A percentile compares a stretch with the other conserved stretches of the same genome.
Conservation (phyloP, 2,113 vertebrate genomes). For the Conger conger region DNA sequence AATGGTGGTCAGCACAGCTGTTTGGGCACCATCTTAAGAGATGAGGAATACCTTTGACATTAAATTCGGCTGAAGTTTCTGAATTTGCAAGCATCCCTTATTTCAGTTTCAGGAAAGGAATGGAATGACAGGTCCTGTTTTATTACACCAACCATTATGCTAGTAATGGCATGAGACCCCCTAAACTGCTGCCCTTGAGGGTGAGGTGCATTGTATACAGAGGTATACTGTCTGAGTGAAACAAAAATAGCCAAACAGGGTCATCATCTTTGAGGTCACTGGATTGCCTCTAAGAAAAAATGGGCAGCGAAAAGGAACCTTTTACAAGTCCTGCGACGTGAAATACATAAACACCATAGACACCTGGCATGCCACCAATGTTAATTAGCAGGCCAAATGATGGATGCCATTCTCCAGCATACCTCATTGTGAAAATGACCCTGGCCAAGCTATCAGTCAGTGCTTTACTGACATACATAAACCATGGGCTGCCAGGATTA, state of each 20-base stretch:
- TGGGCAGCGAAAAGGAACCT: neutral
- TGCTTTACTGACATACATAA: constrained; percentile 6
- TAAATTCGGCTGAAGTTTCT: neutral
- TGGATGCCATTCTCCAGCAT: neutral
- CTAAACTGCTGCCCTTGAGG: neutral
- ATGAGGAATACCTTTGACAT: constrained; percentile 12
- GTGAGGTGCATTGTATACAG: neutral
- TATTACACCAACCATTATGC: constrained; percentile 18
- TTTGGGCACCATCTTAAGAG: constrained; percentile 45
- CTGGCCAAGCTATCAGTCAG: neutral
- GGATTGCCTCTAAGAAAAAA: neutral
- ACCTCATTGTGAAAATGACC: constrained; percentile 8
- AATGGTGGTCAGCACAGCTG: neutral
- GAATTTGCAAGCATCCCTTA: neutral
- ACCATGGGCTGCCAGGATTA: neutral
- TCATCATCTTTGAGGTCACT: constrained; percentile 19
- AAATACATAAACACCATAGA: neutral
- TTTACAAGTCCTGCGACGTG: neutral
- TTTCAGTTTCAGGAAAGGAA: neutral
- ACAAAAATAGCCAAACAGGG: neutral
- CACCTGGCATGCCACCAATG: constrained; percentile 6
- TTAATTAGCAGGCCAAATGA: neutral
- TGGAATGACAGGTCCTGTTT: constrained; percentile 7
- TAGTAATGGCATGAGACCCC: constrained; percentile 8
- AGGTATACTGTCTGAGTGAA: neutral